Percentiles rank a stretch among this genome's conserved stretches.
phyloP scores from a whole-genome alignment of 2,888 invertebrate species.

The Polymixis flavicincta region DNA sequence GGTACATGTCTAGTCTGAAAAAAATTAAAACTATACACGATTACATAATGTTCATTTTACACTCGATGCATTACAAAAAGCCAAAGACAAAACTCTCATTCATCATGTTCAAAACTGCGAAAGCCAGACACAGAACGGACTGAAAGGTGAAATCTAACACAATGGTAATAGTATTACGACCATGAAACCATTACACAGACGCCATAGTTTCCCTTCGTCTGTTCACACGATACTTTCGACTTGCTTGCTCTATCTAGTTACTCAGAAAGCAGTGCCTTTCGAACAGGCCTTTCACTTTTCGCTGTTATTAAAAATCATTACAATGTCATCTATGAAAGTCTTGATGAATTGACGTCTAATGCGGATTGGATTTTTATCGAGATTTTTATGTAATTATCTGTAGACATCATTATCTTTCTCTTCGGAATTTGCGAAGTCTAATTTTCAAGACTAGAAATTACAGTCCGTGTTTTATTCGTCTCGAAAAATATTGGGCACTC shows the following conservation, averaged over 20 bases:
- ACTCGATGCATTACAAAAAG: constrained; percentile 12
- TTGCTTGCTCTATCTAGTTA: constrained; percentile 84
- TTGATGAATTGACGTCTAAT: constrained; percentile 69
- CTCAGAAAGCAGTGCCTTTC: constrained; percentile 84
- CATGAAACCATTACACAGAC: constrained; percentile 65
- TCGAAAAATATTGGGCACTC: not conserved
- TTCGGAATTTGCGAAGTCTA: not conserved
- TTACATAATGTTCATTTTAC: not conserved
- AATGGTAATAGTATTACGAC: constrained; percentile 66
- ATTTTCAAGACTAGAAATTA: constrained; percentile 13
- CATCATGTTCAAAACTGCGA: constrained; percentile 47
- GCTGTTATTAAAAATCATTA: constrained; percentile 85
- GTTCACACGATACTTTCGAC: constrained; percentile 88
- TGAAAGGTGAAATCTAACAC: constrained; percentile 68
- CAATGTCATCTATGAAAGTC: constrained; percentile 81
- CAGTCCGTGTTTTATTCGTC: not conserved
- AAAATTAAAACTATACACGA: constrained; percentile 2
- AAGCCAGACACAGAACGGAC: constrained; percentile 52
- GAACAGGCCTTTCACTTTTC: constrained; percentile 87
- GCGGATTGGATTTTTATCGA: constrained; percentile 47
- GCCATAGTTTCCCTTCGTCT: constrained; percentile 81
- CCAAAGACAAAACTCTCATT: constrained; percentile 29
- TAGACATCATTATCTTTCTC: constrained; percentile 11
- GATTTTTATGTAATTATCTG: constrained; percentile 29
- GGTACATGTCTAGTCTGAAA: not conserved